Evolutionary conservation across 2,113 vertebrate species (phyloP).

Genomic region (Gadus macrocephalus): DNA sequence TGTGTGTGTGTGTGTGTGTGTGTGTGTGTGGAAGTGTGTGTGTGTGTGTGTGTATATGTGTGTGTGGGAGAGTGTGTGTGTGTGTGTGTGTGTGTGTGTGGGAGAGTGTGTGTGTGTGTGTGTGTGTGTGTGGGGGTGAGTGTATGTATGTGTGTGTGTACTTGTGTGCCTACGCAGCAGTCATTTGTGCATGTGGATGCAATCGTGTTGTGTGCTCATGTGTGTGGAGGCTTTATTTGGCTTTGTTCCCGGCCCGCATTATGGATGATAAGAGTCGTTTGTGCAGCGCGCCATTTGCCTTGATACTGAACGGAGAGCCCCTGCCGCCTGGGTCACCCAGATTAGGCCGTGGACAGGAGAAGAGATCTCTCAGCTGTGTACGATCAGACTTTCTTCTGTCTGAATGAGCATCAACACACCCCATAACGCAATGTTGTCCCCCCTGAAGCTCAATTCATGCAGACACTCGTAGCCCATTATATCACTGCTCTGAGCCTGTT

Average conservation of each 20-base stretch:
- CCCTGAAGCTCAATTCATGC: neutral
- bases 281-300: conserved; percentile 62
- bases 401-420: conserved; percentile 29
- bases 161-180: too few species aligned
- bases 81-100: neutral
- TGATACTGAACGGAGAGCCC: conserved; percentile 64
- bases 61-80: neutral
- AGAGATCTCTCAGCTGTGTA: conserved; percentile 34
- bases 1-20: conserved; percentile 25
- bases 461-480: neutral
- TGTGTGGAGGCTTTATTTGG: conserved; percentile 32
- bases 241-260: conserved; percentile 42
- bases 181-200: neutral
- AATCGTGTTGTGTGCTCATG: neutral
- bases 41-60: neutral
- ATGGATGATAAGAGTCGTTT: conserved; percentile 63
- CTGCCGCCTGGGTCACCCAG: conserved; percentile 62
- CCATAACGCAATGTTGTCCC: conserved; percentile 14
- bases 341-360: conserved; percentile 55
- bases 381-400: conserved; percentile 27
- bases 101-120: neutral
- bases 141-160: neutral
- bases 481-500: neutral
- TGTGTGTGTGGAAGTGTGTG: neutral
- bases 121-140: neutral